A percentile compares a stretch with the other conserved stretches of the same genome.
Evolutionary conservation across 2,888 invertebrate species (phyloP).

Genomic region (Spisula subtruncata): DNA sequence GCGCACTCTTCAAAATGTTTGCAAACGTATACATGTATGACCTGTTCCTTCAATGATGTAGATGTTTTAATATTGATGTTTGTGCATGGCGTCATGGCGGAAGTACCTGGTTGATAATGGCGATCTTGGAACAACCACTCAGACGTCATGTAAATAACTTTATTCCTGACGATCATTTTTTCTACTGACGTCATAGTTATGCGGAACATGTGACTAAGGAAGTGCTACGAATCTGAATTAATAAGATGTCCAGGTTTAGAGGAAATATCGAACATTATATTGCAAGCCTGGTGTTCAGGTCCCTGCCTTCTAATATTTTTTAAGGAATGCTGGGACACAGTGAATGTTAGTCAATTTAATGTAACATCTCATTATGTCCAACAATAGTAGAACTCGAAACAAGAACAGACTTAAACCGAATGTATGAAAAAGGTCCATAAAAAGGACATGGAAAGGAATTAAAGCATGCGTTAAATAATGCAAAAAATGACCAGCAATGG

Average conservation of each 20-base stretch:
- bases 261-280: conserved; percentile 70
- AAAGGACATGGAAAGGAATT: conserved; percentile 76
- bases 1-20: conserved; percentile 74
- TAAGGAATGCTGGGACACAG: conserved; percentile 80
- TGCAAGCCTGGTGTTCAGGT: conserved; percentile 59
- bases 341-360: conserved; percentile 81
- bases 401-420: conserved; percentile 84
- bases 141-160: conserved; percentile 48
- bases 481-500: no score
- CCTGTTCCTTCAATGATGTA: conserved; percentile 79
- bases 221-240: conserved; percentile 78
- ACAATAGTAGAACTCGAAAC: conserved; percentile 84
- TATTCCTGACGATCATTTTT: conserved; percentile 61
- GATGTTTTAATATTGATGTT: conserved; percentile 77
- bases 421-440: conserved; percentile 82
- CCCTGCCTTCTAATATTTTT: conserved; percentile 69
- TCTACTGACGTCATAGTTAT: conserved; percentile 68
- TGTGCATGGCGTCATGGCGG: conserved; percentile 66
- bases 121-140: conserved; percentile 49
- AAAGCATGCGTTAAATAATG: no score
- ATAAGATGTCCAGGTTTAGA: conserved; percentile 75
- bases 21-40: conserved; percentile 80
- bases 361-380: conserved; percentile 83
- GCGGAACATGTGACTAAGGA: conserved; percentile 70
- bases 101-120: conserved; percentile 45